These are phyloP conservation scores for Bolinopsis microptera DNA, from an alignment of 37 sponge, comb jelly and placozoan genomes.

Conservation along the genomic window DNA sequence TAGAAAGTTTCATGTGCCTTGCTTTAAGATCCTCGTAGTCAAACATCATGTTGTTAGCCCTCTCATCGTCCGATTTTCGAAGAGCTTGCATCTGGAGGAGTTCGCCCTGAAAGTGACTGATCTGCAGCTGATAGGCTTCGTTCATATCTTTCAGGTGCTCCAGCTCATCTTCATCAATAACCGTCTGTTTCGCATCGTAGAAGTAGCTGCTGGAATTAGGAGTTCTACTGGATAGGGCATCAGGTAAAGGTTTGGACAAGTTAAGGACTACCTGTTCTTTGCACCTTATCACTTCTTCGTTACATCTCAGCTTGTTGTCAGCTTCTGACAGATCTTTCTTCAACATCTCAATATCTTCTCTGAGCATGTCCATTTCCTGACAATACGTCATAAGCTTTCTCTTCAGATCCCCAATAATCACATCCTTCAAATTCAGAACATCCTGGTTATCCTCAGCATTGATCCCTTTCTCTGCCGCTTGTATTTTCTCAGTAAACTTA, in stretches of 20 bases:
- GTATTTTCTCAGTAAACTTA: constrained; percentile 53
- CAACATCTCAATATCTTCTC: constrained; percentile 15
- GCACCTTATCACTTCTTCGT: constrained; percentile 30
- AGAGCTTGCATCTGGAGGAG: constrained; percentile 35
- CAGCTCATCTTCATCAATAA: constrained; percentile 23
- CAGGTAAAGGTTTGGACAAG: constrained; percentile 49
- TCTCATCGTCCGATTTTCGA: constrained; percentile 20
- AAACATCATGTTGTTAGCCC: not conserved
- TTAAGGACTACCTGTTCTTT: constrained; percentile 60
- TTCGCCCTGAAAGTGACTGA: constrained; percentile 49
- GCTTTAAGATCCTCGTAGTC: constrained; percentile 62
- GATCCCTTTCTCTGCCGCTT: not conserved
- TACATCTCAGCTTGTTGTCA: constrained; percentile 33
- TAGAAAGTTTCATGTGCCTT: constrained; percentile 46
- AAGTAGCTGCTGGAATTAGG: constrained; percentile 14
- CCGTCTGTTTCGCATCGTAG: constrained; percentile 26
- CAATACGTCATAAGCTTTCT: constrained; percentile 55
- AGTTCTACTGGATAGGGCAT: not conserved
- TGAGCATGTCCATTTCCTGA: constrained; percentile 56
- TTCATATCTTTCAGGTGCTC: constrained; percentile 32
- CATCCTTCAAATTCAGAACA: constrained; percentile 23
- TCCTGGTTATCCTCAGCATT: not conserved
- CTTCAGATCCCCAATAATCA: constrained; percentile 56
- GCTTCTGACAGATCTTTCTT: not conserved
- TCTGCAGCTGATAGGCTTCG: constrained; percentile 7